phyloP scores from a whole-genome alignment of 2,113 vertebrate genomes.

The Cebidichthys violaceus region DNA sequence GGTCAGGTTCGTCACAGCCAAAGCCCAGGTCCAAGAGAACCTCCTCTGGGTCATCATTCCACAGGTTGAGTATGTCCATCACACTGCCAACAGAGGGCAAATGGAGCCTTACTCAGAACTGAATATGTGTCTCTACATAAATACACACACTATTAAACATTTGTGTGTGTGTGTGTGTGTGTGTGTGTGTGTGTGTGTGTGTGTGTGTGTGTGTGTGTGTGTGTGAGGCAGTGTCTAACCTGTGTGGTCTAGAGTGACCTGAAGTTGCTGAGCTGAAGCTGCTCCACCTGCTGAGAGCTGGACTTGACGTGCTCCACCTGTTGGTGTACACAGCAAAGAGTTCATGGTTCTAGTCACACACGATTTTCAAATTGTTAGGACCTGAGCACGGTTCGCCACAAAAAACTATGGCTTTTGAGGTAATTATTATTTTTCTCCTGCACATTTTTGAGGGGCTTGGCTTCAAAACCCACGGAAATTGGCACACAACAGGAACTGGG shows the following conservation, averaged over 20 bases:
- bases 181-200: background rate
- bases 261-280: conserved; percentile 76
- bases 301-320: conserved; percentile 75
- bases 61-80: conserved; percentile 86
- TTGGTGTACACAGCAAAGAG: background rate
- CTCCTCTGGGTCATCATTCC: conserved; percentile 91
- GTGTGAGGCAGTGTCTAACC: conserved; percentile 45
- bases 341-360: background rate
- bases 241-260: conserved; percentile 62
- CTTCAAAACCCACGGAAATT: too few relatives aligned
- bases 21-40: conserved; percentile 93
- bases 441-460: background rate
- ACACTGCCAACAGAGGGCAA: conserved; percentile 77
- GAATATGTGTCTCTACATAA: background rate
- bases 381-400: background rate
- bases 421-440: background rate
- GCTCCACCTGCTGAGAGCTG: conserved; percentile 78
- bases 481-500: background rate
- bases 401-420: background rate
- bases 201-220: background rate
- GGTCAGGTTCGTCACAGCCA: conserved; percentile 89
- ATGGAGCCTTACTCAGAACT: conserved; percentile 30
- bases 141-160: background rate
- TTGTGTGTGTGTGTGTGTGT: background rate
- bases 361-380: background rate